Evolutionary conservation across 2,113 vertebrate species (phyloP).

Genomic region (Oostethus manadensis): DNA sequence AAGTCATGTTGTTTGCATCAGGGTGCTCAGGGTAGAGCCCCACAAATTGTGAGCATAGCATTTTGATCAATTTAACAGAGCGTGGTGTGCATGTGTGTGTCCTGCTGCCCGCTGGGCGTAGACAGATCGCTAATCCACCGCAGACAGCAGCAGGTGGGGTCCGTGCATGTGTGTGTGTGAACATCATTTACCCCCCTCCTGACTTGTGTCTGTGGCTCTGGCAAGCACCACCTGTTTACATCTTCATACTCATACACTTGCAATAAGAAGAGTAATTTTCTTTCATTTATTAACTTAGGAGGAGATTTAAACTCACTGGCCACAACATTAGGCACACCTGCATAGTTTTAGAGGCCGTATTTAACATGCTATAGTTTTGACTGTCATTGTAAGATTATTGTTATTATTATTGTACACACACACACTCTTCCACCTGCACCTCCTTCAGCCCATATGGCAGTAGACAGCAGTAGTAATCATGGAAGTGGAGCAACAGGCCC

Average conservation of each 20-base stretch:
- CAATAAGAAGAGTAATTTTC: not conserved
- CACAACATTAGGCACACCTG: not conserved
- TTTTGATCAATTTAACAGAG: slow-evolving; percentile 63
- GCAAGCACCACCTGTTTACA: slow-evolving; percentile 58
- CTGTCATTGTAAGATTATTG: no score
- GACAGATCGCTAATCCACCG: slow-evolving; percentile 64
- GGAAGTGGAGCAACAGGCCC: slow-evolving; percentile 75
- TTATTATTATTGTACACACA: not conserved
- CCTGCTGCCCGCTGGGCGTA: slow-evolving; percentile 53
- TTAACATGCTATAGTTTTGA: no score
- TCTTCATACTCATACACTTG: slow-evolving; percentile 50
- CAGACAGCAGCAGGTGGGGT: slow-evolving; percentile 58
- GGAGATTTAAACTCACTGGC: not conserved
- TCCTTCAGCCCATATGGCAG: slow-evolving; percentile 69
- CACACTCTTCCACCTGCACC: slow-evolving; percentile 36
- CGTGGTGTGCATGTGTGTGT: slow-evolving; percentile 41
- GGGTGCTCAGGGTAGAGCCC: slow-evolving; percentile 14
- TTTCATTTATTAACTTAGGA: not conserved
- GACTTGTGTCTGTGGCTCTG: slow-evolving; percentile 52
- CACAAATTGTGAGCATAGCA: slow-evolving; percentile 37
- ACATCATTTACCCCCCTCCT: slow-evolving; percentile 49
- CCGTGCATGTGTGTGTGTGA: slow-evolving; percentile 18
- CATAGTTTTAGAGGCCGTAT: not conserved
- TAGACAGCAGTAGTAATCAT: slow-evolving; percentile 74
- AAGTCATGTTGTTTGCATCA: not conserved